Evolutionary conservation across 2,888 invertebrate genomes (phyloP).

Genomic region (Acrobasis consociella): DNA sequence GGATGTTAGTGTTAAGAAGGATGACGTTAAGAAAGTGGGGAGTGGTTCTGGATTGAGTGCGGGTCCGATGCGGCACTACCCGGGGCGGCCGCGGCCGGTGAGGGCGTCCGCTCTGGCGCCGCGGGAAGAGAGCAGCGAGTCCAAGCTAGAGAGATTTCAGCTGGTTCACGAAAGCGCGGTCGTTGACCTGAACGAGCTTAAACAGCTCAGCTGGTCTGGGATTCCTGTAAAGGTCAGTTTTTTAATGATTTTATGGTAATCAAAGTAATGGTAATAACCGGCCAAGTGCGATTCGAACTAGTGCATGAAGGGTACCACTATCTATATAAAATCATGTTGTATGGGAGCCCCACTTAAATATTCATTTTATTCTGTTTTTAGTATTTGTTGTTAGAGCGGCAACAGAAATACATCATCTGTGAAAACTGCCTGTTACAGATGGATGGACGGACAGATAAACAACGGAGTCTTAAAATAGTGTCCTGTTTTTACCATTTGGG

Average conservation of each 20-base stretch:
- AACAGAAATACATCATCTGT: too few relatives aligned
- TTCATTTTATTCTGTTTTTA: too few relatives aligned
- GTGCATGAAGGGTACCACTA: too few relatives aligned
- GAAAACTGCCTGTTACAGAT: too few relatives aligned
- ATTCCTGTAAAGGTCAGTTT: slow-evolving; percentile 92
- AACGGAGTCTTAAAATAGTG: too few relatives aligned
- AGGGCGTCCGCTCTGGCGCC: slow-evolving; percentile 81
- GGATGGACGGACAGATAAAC: too few relatives aligned
- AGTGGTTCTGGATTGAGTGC: slow-evolving; percentile 46
- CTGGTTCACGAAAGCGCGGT: slow-evolving; percentile 88
- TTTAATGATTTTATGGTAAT: neutral
- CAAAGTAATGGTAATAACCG: too few relatives aligned
- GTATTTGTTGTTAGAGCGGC: too few relatives aligned
- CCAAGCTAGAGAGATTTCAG: slow-evolving; percentile 93
- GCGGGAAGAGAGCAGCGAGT: slow-evolving; percentile 87
- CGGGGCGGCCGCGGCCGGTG: slow-evolving; percentile 89
- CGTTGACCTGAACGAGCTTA: slow-evolving; percentile 92
- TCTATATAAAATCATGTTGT: too few relatives aligned
- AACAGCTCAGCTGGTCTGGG: slow-evolving; percentile 97
- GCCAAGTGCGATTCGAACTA: too few relatives aligned
- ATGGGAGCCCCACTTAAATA: too few relatives aligned
- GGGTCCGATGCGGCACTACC: slow-evolving; percentile 78
- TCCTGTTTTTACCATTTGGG: too few relatives aligned
- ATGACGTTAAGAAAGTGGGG: slow-evolving; percentile 58
- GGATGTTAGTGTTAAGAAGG: slow-evolving; percentile 53